Base-by-base conservation (phyloP, 2,113 vertebrate species). In the Mesitornis unicolor region DNA sequence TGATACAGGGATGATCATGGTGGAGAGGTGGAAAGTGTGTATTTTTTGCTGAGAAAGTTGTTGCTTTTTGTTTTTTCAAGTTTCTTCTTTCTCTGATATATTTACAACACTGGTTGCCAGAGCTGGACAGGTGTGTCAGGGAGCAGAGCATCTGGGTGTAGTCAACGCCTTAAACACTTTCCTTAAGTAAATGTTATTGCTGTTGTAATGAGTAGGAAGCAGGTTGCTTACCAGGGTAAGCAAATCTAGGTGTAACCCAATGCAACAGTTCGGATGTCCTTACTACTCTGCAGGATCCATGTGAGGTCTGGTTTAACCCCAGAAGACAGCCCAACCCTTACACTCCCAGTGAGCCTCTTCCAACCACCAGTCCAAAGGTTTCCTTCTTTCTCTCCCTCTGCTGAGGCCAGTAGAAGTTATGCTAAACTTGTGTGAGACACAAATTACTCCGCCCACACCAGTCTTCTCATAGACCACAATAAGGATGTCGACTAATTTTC, bases 401-500 rank as follows among this genome's bases (percentile, higher is more conserved):
- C 35, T 59, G 33, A 84, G 53, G 25, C 59, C n/a, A 47, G 51
- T 3, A 69, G 54, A 63, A 74, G n/a, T 51, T 65, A n/a, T 1
- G 8, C 8, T 38, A 38, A 56, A 36, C 4, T 19, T 36, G 25
- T 0, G 0, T 13, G 13, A 65, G 71, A 33, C 7, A 54, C 11
- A 43, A 54, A 63, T 65, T 15, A 19, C 28, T 45, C 43, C 54
- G 28, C 40, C 11, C 40, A 8, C 47, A 40, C 10, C 29, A 75
- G 20, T 36, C 16, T 57, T 48, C 35, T n/a, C 51, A 26, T 5
- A 68, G 36, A 29, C 35, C 6, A 31, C 5, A 8, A 42, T 2
- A 38, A 5, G 19, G 25, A 42, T 16, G 3, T 19, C 19, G 56
- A 19, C 15, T 51, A 22, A 18, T 35, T 20, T 31, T 22, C 28